Evolutionary conservation across 1,140 invertebrate genomes (phyloP), one percentile per base, ranked within the genome.

Genomic region (Drosophila insularis): DNA sequence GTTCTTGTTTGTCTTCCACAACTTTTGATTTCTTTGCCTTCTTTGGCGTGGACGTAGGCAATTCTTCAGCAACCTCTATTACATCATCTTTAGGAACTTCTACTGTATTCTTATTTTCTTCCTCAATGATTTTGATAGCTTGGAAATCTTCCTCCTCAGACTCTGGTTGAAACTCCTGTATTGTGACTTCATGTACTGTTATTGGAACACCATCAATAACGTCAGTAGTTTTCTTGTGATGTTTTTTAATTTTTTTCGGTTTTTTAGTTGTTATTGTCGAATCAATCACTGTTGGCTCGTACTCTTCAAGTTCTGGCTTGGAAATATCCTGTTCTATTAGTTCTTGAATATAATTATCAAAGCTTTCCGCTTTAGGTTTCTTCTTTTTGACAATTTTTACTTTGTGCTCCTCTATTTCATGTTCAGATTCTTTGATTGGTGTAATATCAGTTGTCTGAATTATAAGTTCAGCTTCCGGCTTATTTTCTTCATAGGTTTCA

Each of bases 401-500:
- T 40, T 75, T 85, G 54, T 79, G 63, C 1, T 90, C 90, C 54
- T 92, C 71, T 11, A 11, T 2, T 31, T 90, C 78, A 58, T 63
- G 17, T 10, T 70, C 11, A 2, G 31, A 55, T 65, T 92, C 89
- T 46, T 78, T 71, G 43, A 73, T 64, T 63, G 92, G 81, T 17
- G 82, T 84, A 40, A 91, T 71, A 61, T 92, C 92, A 74, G 91
- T 85, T 2, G 85, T 89, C 23, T 74, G 35, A 31, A 89, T 68
- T 13, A 80, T 53, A 8, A 91, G 11, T 69, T 91, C 81, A 11
- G 73, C 63, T 58, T 89, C 81, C 0, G 84, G 82, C 8, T 92
- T 87, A 43, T 90, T 91, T 74, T 93, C 79, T 55, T 91, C 90
- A 55, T 65, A 79, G 59, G 92, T 90, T 62, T 90, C 87, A 14